A percentile compares a stretch with the other conserved stretches of the same genome.
phyloP scores from a whole-genome alignment of 2,113 vertebrate genomes.

The Aptenodytes patagonicus region DNA sequence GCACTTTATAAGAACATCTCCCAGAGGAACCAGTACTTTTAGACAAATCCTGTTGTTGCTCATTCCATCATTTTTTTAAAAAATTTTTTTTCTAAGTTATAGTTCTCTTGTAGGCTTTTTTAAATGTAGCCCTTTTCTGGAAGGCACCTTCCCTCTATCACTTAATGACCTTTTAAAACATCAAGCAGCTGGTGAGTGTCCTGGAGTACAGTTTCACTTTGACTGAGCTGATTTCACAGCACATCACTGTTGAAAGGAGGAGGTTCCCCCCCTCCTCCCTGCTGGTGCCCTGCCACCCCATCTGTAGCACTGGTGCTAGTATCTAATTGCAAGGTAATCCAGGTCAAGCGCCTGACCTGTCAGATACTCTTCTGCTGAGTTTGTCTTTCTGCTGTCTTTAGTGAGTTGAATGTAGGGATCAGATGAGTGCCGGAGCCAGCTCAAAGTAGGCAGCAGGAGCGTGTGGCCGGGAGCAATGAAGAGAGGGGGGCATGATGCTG shows the following conservation, averaged over 20 bases:
- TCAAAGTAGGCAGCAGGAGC: not conserved
- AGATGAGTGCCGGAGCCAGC: not conserved
- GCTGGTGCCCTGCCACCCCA: not conserved
- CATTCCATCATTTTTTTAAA: not conserved
- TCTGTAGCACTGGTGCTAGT: not conserved
- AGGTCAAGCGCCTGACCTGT: not conserved
- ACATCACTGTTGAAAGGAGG: not conserved
- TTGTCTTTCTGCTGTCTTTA: not conserved
- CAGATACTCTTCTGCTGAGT: not conserved
- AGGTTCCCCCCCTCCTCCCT: not conserved
- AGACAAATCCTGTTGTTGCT: not conserved
- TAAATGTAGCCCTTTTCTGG: not conserved
- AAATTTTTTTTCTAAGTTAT: not conserved
- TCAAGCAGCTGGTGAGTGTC: not conserved
- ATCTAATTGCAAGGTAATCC: not conserved
- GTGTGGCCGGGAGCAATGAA: not conserved
- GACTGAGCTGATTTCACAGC: not conserved
- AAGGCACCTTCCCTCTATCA: not conserved
- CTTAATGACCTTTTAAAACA: not conserved
- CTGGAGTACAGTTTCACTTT: not conserved
- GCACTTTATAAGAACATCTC: not conserved
- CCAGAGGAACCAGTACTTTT: not conserved
- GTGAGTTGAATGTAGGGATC: not conserved
- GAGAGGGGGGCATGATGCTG: not conserved
- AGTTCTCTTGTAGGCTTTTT: not conserved